These are phyloP conservation scores for Phenganax subtilis DNA, from an alignment of 92 coral and sea anemone species.

Conservation along the genomic window DNA sequence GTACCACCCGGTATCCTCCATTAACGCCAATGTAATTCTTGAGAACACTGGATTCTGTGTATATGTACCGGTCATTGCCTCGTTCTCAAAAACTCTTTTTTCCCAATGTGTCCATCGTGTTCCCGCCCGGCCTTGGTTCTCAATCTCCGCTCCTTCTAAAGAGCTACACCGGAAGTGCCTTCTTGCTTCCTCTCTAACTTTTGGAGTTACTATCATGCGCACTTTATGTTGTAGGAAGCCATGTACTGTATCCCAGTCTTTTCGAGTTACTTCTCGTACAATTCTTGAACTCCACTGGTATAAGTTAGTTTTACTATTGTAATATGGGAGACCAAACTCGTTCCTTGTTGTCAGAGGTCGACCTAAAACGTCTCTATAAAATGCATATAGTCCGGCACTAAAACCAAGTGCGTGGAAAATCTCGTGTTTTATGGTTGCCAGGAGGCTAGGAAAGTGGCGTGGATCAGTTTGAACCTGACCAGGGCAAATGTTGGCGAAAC, in stretches of 20 bases:
- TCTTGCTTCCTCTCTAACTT: conserved; percentile 67
- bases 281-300: conserved; percentile 83
- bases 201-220: conserved; percentile 83
- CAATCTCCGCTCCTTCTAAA: conserved; percentile 94
- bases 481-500: conserved; percentile 96
- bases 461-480: conserved; percentile 70
- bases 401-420: conserved; percentile 93
- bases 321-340: conserved; percentile 77
- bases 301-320: conserved; percentile 64
- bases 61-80: conserved; percentile 99
- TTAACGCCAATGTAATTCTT: conserved; percentile 78
- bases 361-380: conserved; percentile 68
- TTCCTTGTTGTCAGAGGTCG: conserved; percentile 75
- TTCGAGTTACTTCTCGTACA: conserved; percentile 60
- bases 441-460: conserved; percentile 73
- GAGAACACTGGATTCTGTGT: conserved; percentile 98
- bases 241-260: conserved; percentile 74
- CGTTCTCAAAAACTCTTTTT: conserved; percentile 93
- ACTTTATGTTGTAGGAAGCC: conserved; percentile 66
- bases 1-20: conserved; percentile 99
- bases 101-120: conserved; percentile 98
- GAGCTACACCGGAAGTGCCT: conserved; percentile 76
- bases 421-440: conserved; percentile 93
- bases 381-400: conserved; percentile 96
- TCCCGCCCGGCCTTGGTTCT: conserved; percentile 91